A percentile compares a stretch with the other conserved stretches of the same genome.
These are phyloP conservation scores for Holothuria leucospilota DNA, from an alignment of 53 echinoderm and acorn worm genomes.

Conservation along the genomic window DNA sequence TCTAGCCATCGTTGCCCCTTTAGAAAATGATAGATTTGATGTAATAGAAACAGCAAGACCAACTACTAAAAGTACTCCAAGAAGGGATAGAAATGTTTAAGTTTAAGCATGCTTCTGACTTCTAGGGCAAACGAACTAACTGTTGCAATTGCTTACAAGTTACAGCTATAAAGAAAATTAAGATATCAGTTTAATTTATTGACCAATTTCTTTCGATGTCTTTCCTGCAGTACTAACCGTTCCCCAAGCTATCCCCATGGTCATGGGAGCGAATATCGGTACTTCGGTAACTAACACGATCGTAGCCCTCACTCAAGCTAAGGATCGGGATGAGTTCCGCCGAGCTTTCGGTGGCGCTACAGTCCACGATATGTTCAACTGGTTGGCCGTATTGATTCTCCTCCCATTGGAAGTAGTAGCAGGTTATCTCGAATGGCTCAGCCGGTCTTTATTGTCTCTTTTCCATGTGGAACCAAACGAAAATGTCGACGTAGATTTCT, in stretches of 20 bases:
- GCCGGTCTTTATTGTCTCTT: conserved; percentile 54
- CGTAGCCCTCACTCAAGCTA: conserved; percentile 76
- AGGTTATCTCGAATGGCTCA: conserved; percentile 72
- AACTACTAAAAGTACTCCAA: too few species aligned
- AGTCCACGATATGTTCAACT: conserved; percentile 97
- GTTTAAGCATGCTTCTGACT: too few species aligned
- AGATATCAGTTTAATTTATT: too few species aligned
- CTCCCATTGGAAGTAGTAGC: conserved; percentile 80
- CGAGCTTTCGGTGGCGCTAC: conserved; percentile 96
- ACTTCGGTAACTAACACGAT: conserved; percentile 96
- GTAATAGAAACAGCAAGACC: too few species aligned
- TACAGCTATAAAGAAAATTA: too few species aligned
- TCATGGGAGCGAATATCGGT: conserved; percentile 99
- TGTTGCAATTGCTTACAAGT: too few species aligned
- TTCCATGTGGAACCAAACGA: conserved; percentile 45
- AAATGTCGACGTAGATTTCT: conserved; percentile 77
- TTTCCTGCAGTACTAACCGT: conserved; percentile 58
- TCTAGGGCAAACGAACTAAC: too few species aligned
- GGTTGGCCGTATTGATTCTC: conserved; percentile 81
- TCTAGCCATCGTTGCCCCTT: too few species aligned
- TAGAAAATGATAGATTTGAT: too few species aligned
- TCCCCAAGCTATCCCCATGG: conserved; percentile 79
- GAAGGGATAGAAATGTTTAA: too few species aligned
- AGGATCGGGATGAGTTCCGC: conserved; percentile 84
- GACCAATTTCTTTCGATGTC: neutral